Conservation (phyloP, 2,113 vertebrate species). For the Phasianus colchicus region DNA sequence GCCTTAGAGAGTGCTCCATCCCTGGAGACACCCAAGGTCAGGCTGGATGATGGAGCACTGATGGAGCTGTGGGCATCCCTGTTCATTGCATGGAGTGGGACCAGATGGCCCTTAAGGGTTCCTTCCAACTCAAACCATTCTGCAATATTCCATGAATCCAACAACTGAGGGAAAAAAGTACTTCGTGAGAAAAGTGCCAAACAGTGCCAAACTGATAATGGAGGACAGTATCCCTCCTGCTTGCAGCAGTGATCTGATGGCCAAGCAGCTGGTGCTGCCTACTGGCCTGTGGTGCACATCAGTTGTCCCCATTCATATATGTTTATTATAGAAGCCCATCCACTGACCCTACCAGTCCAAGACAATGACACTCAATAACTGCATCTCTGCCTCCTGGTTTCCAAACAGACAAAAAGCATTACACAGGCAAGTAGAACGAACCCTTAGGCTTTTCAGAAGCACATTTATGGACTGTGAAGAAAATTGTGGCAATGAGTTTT, state of each 20-base stretch:
- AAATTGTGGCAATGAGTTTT: background rate
- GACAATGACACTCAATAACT: background rate
- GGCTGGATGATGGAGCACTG: too few species aligned
- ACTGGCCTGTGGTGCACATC: too few species aligned
- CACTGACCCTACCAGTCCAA: background rate
- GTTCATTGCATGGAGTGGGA: too few species aligned
- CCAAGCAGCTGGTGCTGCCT: fast-evolving
- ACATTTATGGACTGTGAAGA: background rate
- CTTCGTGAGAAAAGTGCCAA: background rate
- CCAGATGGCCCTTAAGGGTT: too few species aligned
- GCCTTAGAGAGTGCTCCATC: too few species aligned
- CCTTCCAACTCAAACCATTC: too few species aligned
- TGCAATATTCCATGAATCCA: background rate
- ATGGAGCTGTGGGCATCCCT: too few species aligned
- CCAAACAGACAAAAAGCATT: background rate
- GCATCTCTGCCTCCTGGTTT: background rate
- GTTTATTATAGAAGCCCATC: background rate
- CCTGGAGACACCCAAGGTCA: too few species aligned
- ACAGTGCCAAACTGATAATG: background rate
- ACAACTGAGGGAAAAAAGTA: fast-evolving
- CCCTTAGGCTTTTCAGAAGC: background rate
- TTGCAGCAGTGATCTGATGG: background rate
- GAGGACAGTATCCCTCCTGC: background rate
- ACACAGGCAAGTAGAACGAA: background rate
- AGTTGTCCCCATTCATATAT: fast-evolving